Conservation (phyloP, 2,797 vertebrate genomes). For the Darevskia mixta region DNA sequence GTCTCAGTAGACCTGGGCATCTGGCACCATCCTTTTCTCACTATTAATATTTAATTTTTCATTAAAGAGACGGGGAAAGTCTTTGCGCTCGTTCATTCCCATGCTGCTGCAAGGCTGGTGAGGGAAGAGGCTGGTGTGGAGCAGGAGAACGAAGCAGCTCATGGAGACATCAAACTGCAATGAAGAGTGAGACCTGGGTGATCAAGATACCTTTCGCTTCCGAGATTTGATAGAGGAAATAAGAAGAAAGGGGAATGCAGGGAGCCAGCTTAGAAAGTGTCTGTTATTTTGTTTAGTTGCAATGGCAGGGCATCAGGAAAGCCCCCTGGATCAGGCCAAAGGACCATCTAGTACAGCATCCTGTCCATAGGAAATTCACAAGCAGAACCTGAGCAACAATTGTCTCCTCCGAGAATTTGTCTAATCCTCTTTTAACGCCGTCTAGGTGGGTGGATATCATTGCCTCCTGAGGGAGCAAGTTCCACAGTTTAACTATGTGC, state of each 20-base stretch:
- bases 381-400: too few species aligned
- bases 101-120: constrained; percentile 2
- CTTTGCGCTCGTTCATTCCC: constrained; percentile 44
- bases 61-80: constrained; percentile 36
- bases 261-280: background rate
- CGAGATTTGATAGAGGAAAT: background rate
- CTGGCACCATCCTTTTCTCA: constrained; percentile 15
- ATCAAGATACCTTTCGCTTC: constrained; percentile 16
- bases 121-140: constrained; percentile 20
- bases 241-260: background rate
- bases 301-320: too few species aligned
- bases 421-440: too few species aligned
- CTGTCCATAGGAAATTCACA: too few species aligned
- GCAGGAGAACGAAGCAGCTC: background rate
- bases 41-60: constrained; percentile 54
- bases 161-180: background rate
- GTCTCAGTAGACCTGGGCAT: background rate
- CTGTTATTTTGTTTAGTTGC: background rate
- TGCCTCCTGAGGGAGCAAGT: too few species aligned
- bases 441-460: too few species aligned
- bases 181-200: constrained; percentile 10
- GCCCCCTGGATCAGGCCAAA: too few species aligned
- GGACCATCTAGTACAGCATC: too few species aligned
- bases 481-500: too few species aligned
- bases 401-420: too few species aligned